Conservation (phyloP, 1,140 invertebrate genomes). For the Homarus americanus region DNA sequence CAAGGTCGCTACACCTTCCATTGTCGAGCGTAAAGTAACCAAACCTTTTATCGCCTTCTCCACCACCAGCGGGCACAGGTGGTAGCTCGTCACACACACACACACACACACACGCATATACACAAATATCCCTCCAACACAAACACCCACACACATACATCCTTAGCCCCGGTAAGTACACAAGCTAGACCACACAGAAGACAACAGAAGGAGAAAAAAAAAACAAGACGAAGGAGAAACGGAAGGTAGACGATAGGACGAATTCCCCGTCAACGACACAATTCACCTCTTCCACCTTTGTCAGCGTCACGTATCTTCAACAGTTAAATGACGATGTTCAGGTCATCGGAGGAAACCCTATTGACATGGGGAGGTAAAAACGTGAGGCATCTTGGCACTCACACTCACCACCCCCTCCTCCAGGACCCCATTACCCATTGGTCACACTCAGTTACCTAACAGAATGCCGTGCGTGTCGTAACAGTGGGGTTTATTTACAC, state of each 20-base stretch:
- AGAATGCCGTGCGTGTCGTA: not conserved
- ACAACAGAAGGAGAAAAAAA: too few relatives aligned
- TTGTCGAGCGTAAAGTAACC: too few relatives aligned
- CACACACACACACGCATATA: slow-evolving; percentile 14
- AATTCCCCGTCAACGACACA: not conserved
- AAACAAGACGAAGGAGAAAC: too few relatives aligned
- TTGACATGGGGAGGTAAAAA: not conserved
- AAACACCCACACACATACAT: too few relatives aligned
- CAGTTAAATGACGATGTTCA: not conserved
- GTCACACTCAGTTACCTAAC: not conserved
- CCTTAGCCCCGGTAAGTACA: too few relatives aligned
- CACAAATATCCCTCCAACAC: not conserved
- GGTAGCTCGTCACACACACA: slow-evolving; percentile 43
- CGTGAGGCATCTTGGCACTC: not conserved
- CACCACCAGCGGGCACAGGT: too few relatives aligned
- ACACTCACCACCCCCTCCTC: not conserved
- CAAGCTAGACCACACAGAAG: too few relatives aligned
- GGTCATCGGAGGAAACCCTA: too few relatives aligned
- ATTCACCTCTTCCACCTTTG: not conserved
- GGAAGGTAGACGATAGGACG: too few relatives aligned
- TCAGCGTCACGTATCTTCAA: not conserved
- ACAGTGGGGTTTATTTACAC: not conserved
- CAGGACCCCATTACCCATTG: slow-evolving; percentile 16
- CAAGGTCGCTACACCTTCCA: too few relatives aligned
- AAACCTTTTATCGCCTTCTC: too few relatives aligned